Conservation (phyloP, 2,113 vertebrate genomes). For the Bubo blakistoni region DNA sequence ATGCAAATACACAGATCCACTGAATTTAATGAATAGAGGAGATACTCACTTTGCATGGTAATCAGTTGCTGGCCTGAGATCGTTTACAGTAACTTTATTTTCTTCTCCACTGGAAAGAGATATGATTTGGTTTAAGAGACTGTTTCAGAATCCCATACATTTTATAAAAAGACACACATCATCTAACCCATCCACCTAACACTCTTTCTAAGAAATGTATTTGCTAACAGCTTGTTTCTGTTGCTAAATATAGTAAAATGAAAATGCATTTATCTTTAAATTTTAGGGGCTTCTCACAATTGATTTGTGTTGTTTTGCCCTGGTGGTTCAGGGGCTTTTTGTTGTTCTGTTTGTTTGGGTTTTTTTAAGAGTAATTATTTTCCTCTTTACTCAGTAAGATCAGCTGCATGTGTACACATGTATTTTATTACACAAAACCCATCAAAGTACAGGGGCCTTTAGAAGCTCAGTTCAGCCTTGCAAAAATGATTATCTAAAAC, state of each 20-base stretch:
- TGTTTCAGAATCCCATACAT: not conserved
- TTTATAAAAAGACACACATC: not conserved
- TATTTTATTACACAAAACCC: not conserved
- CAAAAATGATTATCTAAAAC: not conserved
- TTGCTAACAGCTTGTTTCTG: not conserved
- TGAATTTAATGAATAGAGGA: not conserved
- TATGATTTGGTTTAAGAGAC: not conserved
- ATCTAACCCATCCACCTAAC: not conserved
- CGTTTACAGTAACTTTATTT: constrained; percentile 86
- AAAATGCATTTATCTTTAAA: not conserved
- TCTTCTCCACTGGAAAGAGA: constrained; percentile 83
- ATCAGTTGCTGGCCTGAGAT: constrained; percentile 93
- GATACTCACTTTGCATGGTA: constrained; percentile 89
- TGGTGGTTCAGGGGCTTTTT: not conserved
- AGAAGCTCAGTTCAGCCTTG: not conserved
- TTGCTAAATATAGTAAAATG: not conserved
- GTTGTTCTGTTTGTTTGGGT: not conserved
- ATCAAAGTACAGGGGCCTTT: not conserved
- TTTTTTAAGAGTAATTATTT: not conserved
- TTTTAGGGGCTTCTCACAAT: not conserved
- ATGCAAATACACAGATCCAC: not conserved
- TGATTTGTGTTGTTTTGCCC: not conserved
- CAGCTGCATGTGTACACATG: not conserved
- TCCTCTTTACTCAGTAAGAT: not conserved
- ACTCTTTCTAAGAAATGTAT: not conserved